Evolutionary conservation across 1,140 invertebrate species (phyloP).

Genomic region (Cydia fagiglandana): DNA sequence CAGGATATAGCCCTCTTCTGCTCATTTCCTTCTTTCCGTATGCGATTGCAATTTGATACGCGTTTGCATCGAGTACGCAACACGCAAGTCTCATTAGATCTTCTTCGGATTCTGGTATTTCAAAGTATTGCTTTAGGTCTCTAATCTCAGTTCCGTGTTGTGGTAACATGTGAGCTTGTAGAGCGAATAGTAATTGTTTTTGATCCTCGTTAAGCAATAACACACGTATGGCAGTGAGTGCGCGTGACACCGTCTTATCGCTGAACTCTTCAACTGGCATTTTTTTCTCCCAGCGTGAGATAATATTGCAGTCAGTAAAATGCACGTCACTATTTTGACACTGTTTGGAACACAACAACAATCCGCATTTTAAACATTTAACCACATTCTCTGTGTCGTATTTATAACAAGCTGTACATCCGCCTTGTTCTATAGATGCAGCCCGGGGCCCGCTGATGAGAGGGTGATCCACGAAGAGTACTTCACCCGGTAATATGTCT

Average conservation of each 20-base stretch:
- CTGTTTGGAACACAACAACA: slow-evolving; percentile 80
- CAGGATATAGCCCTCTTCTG: slow-evolving; percentile 85
- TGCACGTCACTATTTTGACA: slow-evolving; percentile 80
- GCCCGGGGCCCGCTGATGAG: slow-evolving; percentile 83
- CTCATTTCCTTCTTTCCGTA: slow-evolving; percentile 78
- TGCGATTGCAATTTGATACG: slow-evolving; percentile 83
- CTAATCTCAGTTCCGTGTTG: slow-evolving; percentile 81
- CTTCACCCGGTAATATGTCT: slow-evolving; percentile 82
- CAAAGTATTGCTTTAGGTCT: slow-evolving; percentile 80
- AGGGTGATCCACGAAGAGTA: slow-evolving; percentile 84
- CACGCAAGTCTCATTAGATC: slow-evolving; percentile 81
- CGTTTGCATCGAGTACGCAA: slow-evolving; percentile 85
- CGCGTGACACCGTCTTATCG: slow-evolving; percentile 73
- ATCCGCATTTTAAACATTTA: slow-evolving; percentile 80
- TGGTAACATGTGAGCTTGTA: slow-evolving; percentile 80
- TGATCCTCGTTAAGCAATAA: slow-evolving; percentile 79
- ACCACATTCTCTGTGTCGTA: slow-evolving; percentile 68
- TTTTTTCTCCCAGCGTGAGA: slow-evolving; percentile 79
- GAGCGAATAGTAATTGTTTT: slow-evolving; percentile 77
- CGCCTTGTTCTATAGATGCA: slow-evolving; percentile 66
- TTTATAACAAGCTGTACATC: slow-evolving; percentile 81
- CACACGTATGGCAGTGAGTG: slow-evolving; percentile 81
- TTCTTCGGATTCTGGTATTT: slow-evolving; percentile 80
- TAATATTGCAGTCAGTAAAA: slow-evolving; percentile 80
- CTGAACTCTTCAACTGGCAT: slow-evolving; percentile 73